These are phyloP conservation scores for Tenebrosternarchus preto DNA, from an alignment of 2,113 vertebrate genomes.

Conservation along the genomic window DNA sequence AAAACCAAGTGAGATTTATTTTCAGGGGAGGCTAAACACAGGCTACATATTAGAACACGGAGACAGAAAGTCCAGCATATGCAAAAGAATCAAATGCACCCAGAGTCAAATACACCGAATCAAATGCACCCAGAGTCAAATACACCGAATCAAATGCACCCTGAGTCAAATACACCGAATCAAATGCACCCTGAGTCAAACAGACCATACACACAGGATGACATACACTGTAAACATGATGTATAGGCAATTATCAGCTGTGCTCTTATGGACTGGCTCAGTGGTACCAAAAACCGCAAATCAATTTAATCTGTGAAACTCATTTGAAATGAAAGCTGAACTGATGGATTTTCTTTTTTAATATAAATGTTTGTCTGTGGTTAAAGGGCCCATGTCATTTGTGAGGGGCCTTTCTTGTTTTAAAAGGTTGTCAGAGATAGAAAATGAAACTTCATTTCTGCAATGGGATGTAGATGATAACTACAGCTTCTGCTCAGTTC, in stretches of 20 bases:
- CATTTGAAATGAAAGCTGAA: neutral
- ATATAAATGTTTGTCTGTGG: neutral
- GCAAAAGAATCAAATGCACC: neutral
- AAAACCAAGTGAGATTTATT: neutral
- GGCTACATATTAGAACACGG: neutral
- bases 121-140: neutral
- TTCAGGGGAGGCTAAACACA: neutral
- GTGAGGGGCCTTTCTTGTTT: too few species aligned
- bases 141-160: neutral
- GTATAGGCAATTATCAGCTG: neutral
- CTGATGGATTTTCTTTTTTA: neutral
- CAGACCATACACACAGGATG: too few species aligned
- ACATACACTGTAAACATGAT: constrained; percentile 4
- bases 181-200: neutral
- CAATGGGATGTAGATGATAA: neutral
- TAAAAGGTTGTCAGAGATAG: too few species aligned
- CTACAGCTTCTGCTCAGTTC: neutral
- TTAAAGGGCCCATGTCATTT: neutral
- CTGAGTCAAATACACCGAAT: neutral
- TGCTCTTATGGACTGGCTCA: neutral
- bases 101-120: neutral
- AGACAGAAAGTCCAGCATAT: neutral
- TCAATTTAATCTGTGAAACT: constrained; percentile 17
- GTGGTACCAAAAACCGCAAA: neutral
- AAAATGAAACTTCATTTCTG: neutral